Base-by-base conservation (phyloP, 2,888 invertebrate genomes). In the Meghimatium bilineatum region DNA sequence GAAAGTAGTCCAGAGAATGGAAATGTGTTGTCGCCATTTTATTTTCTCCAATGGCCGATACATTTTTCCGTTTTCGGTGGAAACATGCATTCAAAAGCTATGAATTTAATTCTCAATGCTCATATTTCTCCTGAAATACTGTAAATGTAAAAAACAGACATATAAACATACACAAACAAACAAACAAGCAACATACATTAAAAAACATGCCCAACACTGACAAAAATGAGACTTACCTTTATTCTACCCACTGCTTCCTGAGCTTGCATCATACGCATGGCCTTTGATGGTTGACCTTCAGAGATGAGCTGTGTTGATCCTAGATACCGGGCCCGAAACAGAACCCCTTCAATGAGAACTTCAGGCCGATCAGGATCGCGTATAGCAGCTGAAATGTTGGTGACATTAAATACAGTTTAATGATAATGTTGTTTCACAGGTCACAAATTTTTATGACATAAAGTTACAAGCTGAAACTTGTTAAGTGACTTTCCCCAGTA, bases 211-310 rank as follows among this genome's bases (percentile, higher is more conserved):
- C 26, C 14, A 63, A 71, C 6, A 71, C 1, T 8, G 36, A 71
- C 3, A 38, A 71, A 10, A 29, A 38, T 17, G 26, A 78, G 71
- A 32, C 87, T 94, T 95, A 98, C 99, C 97, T 99, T 99, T 92
- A 99, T 99, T 93, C 99, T 96, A 36, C 98, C 98, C 0, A 99
- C 99, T 0, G 99, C 99, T 94, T 99, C 99, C 94, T 99, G 99
- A 0, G 99, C 99, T 94, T 99, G 99, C 95, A 99, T 97, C 99
- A 99, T 99, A 88, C 99, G 95, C 34, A 99, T 98, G 5, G 98
- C 97, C 94, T 99, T 99, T 0, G 99, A 99, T 1, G 99, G 99
- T 92, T 99, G 98, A 0, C 99, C 99, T 93, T 99, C 99, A 93
- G 99, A 99, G 20, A 98, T 97, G 86, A 99, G 95, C 94, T 99